Evolutionary conservation across 2,888 invertebrate species (phyloP), one percentile per base, ranked within the genome.

Genomic region (Watsonalla binaria): DNA sequence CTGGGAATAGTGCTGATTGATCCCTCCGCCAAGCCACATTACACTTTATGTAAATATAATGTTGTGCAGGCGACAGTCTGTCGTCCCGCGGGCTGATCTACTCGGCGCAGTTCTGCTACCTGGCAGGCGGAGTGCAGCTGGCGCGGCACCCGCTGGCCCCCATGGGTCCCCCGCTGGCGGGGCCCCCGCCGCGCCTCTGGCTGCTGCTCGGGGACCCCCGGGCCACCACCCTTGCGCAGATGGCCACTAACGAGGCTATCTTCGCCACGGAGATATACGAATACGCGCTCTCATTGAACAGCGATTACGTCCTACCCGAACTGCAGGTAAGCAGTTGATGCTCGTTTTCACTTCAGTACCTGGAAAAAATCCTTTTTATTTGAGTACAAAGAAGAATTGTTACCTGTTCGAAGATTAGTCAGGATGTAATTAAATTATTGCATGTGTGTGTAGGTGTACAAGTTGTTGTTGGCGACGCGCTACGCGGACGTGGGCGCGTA

Each of bases 251-350:
- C 77, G 95, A 95, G 76, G 96, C 98, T 24, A 95, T 98, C 58
- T 96, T 98, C 90, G 95, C 98, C 86, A 98, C 98, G 0, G 98
- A 98, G 89, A 95, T 98, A 57, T 98, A 97, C 82, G 98, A 98
- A 84, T 99, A 97, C 81, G 98, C 98, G 5, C 92, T 96, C 61
- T 94, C 95, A 57, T 92, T 98, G 51, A 95, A 95, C 74, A 92
- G 94, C 24, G 92, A 93, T 53, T 96, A 94, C 78, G 92, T 93
- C 48, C 92, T 98, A 56, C 90, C 93, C 0, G 94, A 95, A 71
- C 92, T 96, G 70, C 95, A 95, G 92, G 95, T 95, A 70, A 63
- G 77, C 65, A 5, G 1, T 11, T 61, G 0, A 14, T 37, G 33
- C 7, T 7, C 6, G 45, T 5, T 8, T 15, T 9, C 46, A 6